These are phyloP conservation scores for Steinernema khuongi DNA, from an alignment of 1,140 invertebrate genomes.

Conservation along the genomic window DNA sequence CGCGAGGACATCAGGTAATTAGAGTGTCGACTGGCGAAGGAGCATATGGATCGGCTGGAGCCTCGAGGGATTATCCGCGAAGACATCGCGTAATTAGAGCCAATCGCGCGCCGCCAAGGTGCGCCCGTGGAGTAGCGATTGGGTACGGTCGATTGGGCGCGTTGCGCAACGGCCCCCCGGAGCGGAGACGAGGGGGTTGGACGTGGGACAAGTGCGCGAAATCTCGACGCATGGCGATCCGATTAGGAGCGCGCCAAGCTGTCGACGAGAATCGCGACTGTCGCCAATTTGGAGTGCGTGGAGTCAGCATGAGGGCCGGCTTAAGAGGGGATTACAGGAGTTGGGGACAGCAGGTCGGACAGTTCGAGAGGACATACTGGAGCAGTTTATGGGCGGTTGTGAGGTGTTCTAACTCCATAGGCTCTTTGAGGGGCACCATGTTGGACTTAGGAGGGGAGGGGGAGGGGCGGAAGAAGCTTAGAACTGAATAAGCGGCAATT, in stretches of 20 bases:
- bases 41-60: constrained; percentile 7
- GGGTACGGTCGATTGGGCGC: constrained; percentile 4
- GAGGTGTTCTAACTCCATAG: too few species aligned
- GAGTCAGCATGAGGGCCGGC: neutral
- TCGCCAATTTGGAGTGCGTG: constrained; percentile 5
- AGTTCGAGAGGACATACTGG: neutral
- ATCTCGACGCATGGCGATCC: constrained; percentile 10
- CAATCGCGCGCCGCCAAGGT: neutral
- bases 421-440: too few species aligned
- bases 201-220: neutral
- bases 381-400: too few species aligned
- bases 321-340: neutral
- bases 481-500: too few species aligned
- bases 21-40: neutral
- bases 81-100: neutral
- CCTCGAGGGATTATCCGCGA: neutral
- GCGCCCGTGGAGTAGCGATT: neutral
- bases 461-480: too few species aligned
- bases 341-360: too few species aligned
- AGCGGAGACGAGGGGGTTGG: constrained; percentile 1
- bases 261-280: constrained; percentile 7
- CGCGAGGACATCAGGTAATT: constrained; percentile 3
- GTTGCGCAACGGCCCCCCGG: constrained; percentile 4
- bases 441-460: too few species aligned
- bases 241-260: constrained; percentile 9